These are phyloP conservation scores for Carassius auratus DNA, from an alignment of 2,113 vertebrate genomes.

Conservation along the genomic window DNA sequence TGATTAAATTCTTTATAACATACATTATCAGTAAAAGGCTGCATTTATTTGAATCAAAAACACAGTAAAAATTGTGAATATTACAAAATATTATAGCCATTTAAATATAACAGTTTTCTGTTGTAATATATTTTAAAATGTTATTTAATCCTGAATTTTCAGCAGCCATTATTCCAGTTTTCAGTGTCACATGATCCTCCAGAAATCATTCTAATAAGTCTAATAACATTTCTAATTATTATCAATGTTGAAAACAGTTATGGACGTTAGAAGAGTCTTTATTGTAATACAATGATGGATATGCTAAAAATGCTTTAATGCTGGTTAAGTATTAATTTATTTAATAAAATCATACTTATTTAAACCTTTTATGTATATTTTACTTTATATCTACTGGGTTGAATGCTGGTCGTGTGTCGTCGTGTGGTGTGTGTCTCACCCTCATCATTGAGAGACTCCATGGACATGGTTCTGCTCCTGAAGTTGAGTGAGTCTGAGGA, in stretches of 20 bases:
- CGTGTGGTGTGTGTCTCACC: slow-evolving; percentile 65
- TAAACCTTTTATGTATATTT: no score
- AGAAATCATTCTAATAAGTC: not conserved
- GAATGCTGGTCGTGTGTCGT: no score
- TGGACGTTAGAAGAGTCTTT: no score
- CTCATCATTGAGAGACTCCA: slow-evolving; percentile 91
- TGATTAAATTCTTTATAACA: not conserved
- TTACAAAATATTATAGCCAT: no score
- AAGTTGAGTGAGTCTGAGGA: slow-evolving; percentile 92
- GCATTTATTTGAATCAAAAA: not conserved
- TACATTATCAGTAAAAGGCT: not conserved
- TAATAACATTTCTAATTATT: not conserved
- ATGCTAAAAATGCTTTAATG: no score
- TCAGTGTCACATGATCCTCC: not conserved
- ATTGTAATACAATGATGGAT: no score
- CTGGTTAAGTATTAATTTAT: no score
- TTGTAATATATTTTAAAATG: not conserved
- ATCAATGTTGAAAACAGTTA: not conserved
- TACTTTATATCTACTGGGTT: no score
- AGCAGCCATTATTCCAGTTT: not conserved
- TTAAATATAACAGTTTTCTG: not conserved
- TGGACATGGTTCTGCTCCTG: slow-evolving; percentile 84
- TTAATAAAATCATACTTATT: no score
- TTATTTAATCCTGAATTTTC: not conserved
- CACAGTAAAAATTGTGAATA: not conserved